Conservation (phyloP, 2,888 invertebrate species). For the Athalia circularis region DNA sequence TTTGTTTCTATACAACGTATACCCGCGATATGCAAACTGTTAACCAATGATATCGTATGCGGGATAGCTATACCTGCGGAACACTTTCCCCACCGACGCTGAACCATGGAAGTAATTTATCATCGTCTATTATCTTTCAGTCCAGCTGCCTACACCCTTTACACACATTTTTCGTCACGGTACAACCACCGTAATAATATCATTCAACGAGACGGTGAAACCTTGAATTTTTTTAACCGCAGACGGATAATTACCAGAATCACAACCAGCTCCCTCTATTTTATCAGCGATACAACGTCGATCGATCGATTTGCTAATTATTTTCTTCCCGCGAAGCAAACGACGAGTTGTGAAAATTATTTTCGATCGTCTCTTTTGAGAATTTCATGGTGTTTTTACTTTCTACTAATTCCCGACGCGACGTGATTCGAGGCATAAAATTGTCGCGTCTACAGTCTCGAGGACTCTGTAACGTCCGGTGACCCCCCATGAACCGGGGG, state of each 20-base stretch:
- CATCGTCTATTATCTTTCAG: conserved; percentile 37
- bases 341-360: too few species aligned
- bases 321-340: too few species aligned
- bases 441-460: too few species aligned
- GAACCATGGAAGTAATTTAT: conserved; percentile 7
- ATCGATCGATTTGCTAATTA: too few species aligned
- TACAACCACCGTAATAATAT: conserved; percentile 11
- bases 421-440: too few species aligned
- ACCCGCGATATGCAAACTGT: background rate
- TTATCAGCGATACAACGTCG: too few species aligned
- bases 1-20: background rate
- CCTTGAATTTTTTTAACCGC: background rate
- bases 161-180: conserved; percentile 29
- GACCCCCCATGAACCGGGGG: too few species aligned
- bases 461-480: too few species aligned
- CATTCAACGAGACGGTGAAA: conserved; percentile 9
- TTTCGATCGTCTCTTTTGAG: too few species aligned
- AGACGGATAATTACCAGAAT: conserved; percentile 18
- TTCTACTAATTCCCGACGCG: too few species aligned
- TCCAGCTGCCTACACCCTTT: conserved; percentile 17
- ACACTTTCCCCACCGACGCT: conserved; percentile 30
- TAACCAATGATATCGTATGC: background rate
- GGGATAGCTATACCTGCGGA: background rate
- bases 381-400: too few species aligned
- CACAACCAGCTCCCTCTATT: too few species aligned